phyloP scores from a whole-genome alignment of 2,888 invertebrate species.

The Mythimna vitellina region DNA sequence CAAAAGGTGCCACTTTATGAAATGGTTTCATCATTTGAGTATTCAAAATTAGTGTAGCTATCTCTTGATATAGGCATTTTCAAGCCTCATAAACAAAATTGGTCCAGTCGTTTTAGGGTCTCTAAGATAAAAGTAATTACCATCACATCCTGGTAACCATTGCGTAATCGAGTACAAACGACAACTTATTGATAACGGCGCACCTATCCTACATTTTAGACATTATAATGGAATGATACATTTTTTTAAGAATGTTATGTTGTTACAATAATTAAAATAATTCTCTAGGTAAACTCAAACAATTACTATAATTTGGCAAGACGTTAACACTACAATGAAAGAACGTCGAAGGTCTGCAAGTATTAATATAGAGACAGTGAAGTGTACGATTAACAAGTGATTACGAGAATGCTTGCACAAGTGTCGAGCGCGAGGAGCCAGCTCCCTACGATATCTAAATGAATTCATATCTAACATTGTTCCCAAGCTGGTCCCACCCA shows the following conservation, averaged over 20 bases:
- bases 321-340: constrained; percentile 55
- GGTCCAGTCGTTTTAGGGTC: constrained; percentile 60
- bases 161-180: constrained; percentile 60
- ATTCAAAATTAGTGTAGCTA: constrained; percentile 41
- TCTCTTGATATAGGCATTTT: constrained; percentile 43
- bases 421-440: constrained; percentile 77
- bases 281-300: constrained; percentile 68
- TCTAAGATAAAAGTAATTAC: constrained; percentile 50
- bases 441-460: constrained; percentile 86
- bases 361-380: constrained; percentile 57
- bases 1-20: constrained; percentile 34
- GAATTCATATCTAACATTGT: constrained; percentile 89
- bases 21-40: constrained; percentile 32
- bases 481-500: constrained; percentile 91
- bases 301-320: constrained; percentile 64
- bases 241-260: constrained; percentile 88
- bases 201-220: constrained; percentile 89
- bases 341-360: constrained; percentile 43
- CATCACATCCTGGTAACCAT: constrained; percentile 44
- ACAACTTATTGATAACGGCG: constrained; percentile 83
- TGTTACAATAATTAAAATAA: constrained; percentile 76
- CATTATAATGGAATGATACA: constrained; percentile 90
- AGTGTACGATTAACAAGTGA: constrained; percentile 70
- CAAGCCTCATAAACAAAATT: constrained; percentile 59
- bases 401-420: constrained; percentile 80